Percentiles rank a stretch among this genome's conserved stretches.
phyloP scores from a whole-genome alignment of 2,113 vertebrate genomes.

The Probosciger aterrimus region DNA sequence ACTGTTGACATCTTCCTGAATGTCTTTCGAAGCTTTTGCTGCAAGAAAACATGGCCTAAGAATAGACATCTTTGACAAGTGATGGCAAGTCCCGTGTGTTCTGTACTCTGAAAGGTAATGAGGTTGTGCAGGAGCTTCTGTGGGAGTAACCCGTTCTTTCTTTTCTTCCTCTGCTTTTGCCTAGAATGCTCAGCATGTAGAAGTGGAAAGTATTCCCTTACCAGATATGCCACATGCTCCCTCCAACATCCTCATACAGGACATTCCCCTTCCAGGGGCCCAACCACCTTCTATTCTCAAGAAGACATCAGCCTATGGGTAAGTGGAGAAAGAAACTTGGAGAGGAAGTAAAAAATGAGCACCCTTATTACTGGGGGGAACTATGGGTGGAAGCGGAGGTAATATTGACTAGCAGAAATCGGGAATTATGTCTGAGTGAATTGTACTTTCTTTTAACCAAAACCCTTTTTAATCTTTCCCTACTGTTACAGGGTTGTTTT shows the following conservation, averaged over 20 bases:
- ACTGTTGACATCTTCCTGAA: not conserved
- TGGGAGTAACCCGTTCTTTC: not conserved
- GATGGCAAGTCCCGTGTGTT: not conserved
- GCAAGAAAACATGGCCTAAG: not conserved
- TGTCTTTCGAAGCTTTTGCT: not conserved
- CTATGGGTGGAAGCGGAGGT: not conserved
- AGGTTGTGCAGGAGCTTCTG: not conserved
- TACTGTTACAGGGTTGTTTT: not conserved
- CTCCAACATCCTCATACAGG: slow-evolving; percentile 96
- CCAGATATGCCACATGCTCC: slow-evolving; percentile 98
- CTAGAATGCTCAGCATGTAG: slow-evolving; percentile 97
- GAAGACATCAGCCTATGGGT: slow-evolving; percentile 91
- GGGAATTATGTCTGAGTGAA: not conserved
- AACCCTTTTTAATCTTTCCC: not conserved
- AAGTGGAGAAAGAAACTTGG: not conserved
- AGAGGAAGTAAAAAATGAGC: not conserved
- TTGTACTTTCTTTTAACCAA: not conserved
- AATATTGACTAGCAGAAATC: not conserved
- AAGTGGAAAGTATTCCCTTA: slow-evolving; percentile 96
- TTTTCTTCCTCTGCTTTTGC: rapidly evolving
- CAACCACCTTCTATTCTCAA: slow-evolving; percentile 98
- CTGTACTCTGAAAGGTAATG: not conserved
- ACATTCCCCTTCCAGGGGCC: slow-evolving; percentile 96
- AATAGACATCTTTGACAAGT: not conserved
- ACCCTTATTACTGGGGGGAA: not conserved